Conservation (phyloP, 1,140 invertebrate genomes). For the Macrocentrus cingulum region DNA sequence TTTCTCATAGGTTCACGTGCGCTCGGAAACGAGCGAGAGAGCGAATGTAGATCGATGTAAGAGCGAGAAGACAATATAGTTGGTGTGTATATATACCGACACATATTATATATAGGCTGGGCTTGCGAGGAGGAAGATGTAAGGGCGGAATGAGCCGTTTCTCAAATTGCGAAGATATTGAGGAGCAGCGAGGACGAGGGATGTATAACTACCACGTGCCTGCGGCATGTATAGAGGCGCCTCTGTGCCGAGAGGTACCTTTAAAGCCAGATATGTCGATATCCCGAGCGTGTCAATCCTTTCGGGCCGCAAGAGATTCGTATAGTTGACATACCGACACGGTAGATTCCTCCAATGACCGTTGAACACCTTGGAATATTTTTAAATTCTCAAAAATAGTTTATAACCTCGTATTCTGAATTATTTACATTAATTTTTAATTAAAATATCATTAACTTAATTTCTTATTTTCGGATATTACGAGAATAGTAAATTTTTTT, state of each 20-base stretch:
- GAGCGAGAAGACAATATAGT: too few relatives aligned
- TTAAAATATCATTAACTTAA: too few relatives aligned
- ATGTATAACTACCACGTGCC: conserved; percentile 14
- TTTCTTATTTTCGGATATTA: too few relatives aligned
- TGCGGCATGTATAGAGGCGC: conserved; percentile 4
- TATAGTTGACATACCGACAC: conserved; percentile 15
- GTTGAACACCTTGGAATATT: neutral
- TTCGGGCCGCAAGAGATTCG: conserved; percentile 19
- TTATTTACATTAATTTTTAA: neutral
- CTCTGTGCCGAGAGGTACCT: conserved; percentile 11
- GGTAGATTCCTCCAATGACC: neutral
- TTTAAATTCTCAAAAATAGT: too few relatives aligned
- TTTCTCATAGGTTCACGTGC: too few relatives aligned
- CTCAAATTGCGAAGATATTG: conserved; percentile 29
- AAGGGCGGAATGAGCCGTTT: conserved; percentile 15
- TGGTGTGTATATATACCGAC: neutral
- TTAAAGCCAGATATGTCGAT: conserved; percentile 47
- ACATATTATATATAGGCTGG: too few relatives aligned
- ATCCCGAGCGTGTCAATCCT: conserved; percentile 27
- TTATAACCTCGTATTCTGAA: too few relatives aligned
- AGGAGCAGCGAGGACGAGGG: neutral
- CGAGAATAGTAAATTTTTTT: too few relatives aligned
- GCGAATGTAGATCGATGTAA: neutral
- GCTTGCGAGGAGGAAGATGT: conserved; percentile 3
- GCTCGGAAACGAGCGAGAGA: neutral